Evolutionary conservation across 2,113 vertebrate genomes (phyloP), one percentile per base, ranked within the genome.

Genomic region (Anarrhichthys ocellatus): DNA sequence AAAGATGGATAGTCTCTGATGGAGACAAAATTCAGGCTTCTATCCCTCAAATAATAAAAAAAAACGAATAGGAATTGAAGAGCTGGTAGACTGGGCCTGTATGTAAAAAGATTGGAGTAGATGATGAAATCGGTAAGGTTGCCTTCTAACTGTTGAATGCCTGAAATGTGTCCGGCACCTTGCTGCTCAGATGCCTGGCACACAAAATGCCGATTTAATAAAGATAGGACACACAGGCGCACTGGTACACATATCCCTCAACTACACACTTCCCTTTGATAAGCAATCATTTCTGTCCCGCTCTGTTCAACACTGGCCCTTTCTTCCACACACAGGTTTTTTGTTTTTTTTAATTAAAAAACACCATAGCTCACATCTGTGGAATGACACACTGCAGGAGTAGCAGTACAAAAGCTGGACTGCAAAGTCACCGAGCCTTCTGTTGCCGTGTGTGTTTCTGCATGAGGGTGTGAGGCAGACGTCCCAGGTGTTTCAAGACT

Each of bases 121-220:
- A 63, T 66, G 50, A 72, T 84, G 58, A 85, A 73, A 85, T 83
- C 61, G 27, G 62, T 9, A 61, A 42, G 65, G 63, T 68, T 27
- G 59, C 29, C 38, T 4, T 69, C 74, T 70, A 59, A 59, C 68
- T 56, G 34, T 36, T 63, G 78, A 75, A 82, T 69, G 63, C 34
- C 74, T 71, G 76, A 81, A 73, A 83, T 69, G 11, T 82, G 79
- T 87, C 84, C 56, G 3, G 56, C 73, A 67, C 66, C 74, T 84
- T 6, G 5, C 54, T 27, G 79, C 72, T 46, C 18, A 10, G 27
- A 76, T 29, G 40, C 67, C 79, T 34, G 76, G 65, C 66, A 40
- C 81, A 69, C 64, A 76, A 66, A 78, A 70, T 82, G 59, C 61
- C 79, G 86, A 92, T 88, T 88, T 88, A 90, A 87, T 91, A 90